These are phyloP conservation scores for Laothoe populi DNA, from an alignment of 2,888 invertebrate species.

Conservation along the genomic window DNA sequence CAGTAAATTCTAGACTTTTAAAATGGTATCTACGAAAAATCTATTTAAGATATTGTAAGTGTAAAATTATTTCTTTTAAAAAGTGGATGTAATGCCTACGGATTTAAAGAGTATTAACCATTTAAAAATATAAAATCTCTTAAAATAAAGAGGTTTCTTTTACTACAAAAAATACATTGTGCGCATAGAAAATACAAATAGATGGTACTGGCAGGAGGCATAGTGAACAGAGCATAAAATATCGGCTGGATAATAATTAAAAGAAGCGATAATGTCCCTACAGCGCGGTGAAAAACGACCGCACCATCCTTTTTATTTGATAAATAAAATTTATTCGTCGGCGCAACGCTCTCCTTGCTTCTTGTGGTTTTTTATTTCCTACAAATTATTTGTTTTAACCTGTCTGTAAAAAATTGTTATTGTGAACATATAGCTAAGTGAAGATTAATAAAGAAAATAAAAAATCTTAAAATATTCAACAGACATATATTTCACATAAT, in stretches of 20 bases:
- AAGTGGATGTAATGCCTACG: no score
- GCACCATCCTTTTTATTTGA: constrained; percentile 84
- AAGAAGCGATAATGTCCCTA: constrained; percentile 83
- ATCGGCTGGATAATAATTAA: constrained; percentile 84
- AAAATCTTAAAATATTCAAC: no score
- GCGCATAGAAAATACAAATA: constrained; percentile 20
- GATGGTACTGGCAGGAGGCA: constrained; percentile 41
- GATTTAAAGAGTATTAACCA: no score
- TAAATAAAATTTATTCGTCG: constrained; percentile 83
- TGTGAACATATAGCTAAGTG: neutral
- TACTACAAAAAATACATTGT: neutral
- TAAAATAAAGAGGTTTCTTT: neutral
- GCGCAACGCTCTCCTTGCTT: constrained; percentile 63
- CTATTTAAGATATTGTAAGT: no score
- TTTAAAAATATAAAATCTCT: neutral
- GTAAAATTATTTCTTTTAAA: no score
- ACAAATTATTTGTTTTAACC: constrained; percentile 58
- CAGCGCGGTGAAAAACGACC: constrained; percentile 81
- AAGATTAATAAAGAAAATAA: no score
- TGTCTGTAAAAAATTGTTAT: constrained; percentile 37
- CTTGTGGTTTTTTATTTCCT: constrained; percentile 67
- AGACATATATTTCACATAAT: no score
- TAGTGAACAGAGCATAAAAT: constrained; percentile 69
- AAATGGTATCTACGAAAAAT: no score
- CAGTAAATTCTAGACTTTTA: no score